Evolutionary conservation across 2,113 vertebrate species (phyloP).

Genomic region (Cavia porcellus): DNA sequence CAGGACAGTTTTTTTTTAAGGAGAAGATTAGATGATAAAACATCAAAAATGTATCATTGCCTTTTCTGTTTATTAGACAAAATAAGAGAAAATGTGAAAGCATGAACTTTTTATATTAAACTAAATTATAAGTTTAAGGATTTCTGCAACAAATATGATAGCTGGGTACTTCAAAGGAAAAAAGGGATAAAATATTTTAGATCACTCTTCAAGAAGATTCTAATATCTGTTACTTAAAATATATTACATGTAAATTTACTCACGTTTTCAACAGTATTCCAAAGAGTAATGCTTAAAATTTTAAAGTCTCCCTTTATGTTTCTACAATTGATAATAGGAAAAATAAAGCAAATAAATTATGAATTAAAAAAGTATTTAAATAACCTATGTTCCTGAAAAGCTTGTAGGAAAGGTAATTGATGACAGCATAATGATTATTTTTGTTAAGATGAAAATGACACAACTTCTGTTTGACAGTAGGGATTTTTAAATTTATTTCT

Average conservation of each 20-base stretch:
- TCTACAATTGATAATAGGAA: neutral
- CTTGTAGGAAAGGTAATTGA: neutral
- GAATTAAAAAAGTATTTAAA: neutral
- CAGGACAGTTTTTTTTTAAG: neutral
- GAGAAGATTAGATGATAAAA: neutral
- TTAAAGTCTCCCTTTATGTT: neutral
- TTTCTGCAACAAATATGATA: neutral
- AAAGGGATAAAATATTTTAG: neutral
- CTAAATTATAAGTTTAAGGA: neutral
- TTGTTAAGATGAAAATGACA: slow-evolving; percentile 24
- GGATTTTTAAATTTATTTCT: neutral
- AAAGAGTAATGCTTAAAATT: neutral
- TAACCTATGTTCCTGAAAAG: neutral
- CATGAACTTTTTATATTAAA: neutral
- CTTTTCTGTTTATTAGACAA: slow-evolving; percentile 18
- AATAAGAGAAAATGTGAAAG: neutral
- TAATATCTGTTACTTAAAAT: neutral
- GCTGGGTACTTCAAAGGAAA: neutral
- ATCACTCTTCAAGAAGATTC: neutral
- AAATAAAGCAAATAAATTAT: neutral
- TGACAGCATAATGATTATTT: neutral
- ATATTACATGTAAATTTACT: neutral
- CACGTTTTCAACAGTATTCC: neutral
- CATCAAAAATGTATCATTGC: neutral
- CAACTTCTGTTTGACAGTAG: neutral